These are phyloP conservation scores for Beaufortia kweichowensis DNA, from an alignment of 2,113 vertebrate species.

Conservation along the genomic window DNA sequence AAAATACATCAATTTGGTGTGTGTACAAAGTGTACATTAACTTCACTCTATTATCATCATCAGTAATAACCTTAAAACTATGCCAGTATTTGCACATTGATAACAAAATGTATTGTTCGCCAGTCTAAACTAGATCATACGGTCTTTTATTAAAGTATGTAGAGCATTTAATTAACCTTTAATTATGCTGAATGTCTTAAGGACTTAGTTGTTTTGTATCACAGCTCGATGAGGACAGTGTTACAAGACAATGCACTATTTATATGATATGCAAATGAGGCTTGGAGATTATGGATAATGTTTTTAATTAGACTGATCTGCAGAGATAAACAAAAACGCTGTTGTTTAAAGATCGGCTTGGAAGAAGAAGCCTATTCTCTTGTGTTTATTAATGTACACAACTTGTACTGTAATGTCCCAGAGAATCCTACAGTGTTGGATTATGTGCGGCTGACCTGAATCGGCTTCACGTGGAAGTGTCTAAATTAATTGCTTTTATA, in stretches of 20 bases:
- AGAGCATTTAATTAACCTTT: constrained; percentile 72
- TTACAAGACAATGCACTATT: constrained; percentile 43
- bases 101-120: constrained; percentile 28
- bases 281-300: constrained; percentile 48
- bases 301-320: constrained; percentile 65
- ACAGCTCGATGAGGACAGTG: constrained; percentile 41
- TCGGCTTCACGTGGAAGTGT: neutral
- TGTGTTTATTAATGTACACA: neutral
- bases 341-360: constrained; percentile 13
- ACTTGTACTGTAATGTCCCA: too few relatives aligned
- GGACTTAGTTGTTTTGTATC: constrained; percentile 64
- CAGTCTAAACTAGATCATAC: constrained; percentile 50
- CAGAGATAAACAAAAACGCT: neutral
- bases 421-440: neutral
- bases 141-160: constrained; percentile 66
- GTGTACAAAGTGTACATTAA: constrained; percentile 4
- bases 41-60: constrained; percentile 1
- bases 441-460: neutral
- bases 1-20: constrained; percentile 10
- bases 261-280: constrained; percentile 46
- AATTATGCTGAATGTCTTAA: constrained; percentile 65
- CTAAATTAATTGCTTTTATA: neutral
- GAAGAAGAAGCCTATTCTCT: neutral
- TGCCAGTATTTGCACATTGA: constrained; percentile 19
- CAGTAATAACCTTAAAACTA: neutral